phyloP scores from a whole-genome alignment of 2,888 invertebrate species.

The Noctuana brunneofusca region DNA sequence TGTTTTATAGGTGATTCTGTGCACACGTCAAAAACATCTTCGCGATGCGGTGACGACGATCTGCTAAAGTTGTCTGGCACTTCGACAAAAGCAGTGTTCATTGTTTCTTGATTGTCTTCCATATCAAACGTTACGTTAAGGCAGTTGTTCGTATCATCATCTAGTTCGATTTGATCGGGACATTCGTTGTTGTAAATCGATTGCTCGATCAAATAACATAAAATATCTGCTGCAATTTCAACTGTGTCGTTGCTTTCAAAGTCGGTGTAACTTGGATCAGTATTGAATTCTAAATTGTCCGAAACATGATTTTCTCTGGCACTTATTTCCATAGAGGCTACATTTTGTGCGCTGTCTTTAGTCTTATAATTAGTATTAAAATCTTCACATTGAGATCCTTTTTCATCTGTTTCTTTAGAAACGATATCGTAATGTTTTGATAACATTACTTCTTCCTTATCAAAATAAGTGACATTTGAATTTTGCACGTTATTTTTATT shows the following conservation, averaged over 20 bases:
- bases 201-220: constrained; percentile 36
- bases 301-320: background rate
- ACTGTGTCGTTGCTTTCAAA: constrained; percentile 12
- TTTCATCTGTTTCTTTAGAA: background rate
- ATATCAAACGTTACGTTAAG: constrained; percentile 48
- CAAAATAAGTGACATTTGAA: background rate
- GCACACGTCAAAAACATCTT: constrained; percentile 54
- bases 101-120: constrained; percentile 47
- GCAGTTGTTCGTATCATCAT: constrained; percentile 30
- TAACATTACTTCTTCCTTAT: background rate
- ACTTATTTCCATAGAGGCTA: background rate
- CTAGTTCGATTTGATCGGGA: constrained; percentile 30
- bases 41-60: constrained; percentile 57
- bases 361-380: background rate
- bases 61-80: constrained; percentile 41
- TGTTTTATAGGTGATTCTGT: constrained; percentile 59
- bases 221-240: constrained; percentile 34
- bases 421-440: background rate
- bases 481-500: background rate
- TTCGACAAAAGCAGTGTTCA: constrained; percentile 69
- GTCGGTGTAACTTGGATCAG: constrained; percentile 6
- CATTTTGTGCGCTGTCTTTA: background rate
- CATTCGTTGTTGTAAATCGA: constrained; percentile 24
- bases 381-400: background rate
- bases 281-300: background rate